Percentiles rank a stretch among this genome's conserved stretches.
phyloP scores from a whole-genome alignment of 2,797 vertebrate genomes.

The Anas georgica region DNA sequence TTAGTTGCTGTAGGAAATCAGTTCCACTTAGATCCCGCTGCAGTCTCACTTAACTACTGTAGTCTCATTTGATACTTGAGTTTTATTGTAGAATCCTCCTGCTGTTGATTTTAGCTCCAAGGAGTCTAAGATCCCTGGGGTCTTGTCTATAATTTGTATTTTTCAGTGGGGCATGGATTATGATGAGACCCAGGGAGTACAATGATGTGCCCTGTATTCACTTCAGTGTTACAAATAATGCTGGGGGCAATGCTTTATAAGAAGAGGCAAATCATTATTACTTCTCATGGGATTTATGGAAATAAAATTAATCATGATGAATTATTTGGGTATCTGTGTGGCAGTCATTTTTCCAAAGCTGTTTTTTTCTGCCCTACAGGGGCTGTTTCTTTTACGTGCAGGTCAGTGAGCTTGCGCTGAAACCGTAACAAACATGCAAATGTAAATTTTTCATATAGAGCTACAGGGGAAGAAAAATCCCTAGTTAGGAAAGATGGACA shows the following conservation, averaged over 20 bases:
- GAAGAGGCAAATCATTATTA: not conserved
- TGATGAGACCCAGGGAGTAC: not conserved
- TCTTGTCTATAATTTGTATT: not conserved
- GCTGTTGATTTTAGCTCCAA: not conserved
- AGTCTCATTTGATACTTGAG: not conserved
- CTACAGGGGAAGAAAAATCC: not conserved
- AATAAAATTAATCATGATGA: not conserved
- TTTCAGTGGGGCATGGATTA: not conserved
- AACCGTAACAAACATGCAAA: not conserved
- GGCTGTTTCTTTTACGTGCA: not conserved
- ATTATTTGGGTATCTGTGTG: not conserved
- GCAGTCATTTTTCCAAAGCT: not conserved
- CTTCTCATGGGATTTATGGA: not conserved
- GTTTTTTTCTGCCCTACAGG: not conserved
- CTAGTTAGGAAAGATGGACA: not conserved
- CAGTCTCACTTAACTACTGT: not conserved
- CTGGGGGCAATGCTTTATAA: not conserved
- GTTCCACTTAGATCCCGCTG: not conserved
- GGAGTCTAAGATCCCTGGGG: not conserved
- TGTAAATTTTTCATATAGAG: not conserved
- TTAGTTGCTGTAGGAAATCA: not conserved
- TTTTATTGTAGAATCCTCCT: constrained; percentile 1
- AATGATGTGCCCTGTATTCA: not conserved
- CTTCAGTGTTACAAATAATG: not conserved
- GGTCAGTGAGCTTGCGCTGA: constrained; percentile 8